A percentile compares a stretch with the other conserved stretches of the same genome.
phyloP scores from a whole-genome alignment of 2,113 vertebrate genomes.

The Chelonoidis abingdonii region DNA sequence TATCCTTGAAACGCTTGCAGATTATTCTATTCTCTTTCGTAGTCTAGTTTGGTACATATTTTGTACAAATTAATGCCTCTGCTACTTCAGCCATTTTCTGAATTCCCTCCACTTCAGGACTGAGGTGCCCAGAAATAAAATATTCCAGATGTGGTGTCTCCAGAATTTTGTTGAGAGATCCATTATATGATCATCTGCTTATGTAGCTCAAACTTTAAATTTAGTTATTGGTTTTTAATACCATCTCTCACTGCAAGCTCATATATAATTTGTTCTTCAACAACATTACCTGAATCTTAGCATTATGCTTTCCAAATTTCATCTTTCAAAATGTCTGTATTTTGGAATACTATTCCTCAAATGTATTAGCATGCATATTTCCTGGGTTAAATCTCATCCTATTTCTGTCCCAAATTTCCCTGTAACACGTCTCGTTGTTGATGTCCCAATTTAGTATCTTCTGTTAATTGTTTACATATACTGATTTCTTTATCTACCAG shows the following conservation, averaged over 20 bases:
- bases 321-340: not conserved
- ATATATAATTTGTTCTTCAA: not conserved
- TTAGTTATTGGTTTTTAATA: not conserved
- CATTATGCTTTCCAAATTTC: not conserved
- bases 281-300: not conserved
- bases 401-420: not conserved
- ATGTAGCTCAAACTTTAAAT: not conserved
- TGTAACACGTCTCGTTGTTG: not conserved
- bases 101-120: not conserved
- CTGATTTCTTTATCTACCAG: not conserved
- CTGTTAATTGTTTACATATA: not conserved
- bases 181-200: not conserved
- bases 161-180: not conserved
- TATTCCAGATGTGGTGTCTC: not conserved
- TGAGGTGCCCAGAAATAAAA: not conserved
- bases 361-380: not conserved
- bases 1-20: not conserved
- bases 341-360: fast-evolving
- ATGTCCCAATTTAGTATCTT: not conserved
- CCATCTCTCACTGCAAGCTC: not conserved
- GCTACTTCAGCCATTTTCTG: not conserved
- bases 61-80: not conserved
- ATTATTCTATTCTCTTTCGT: fast-evolving
- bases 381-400: not conserved
- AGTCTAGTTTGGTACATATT: not conserved